phyloP scores from a whole-genome alignment of 2,113 vertebrate genomes.

The Balaenoptera acutorostrata region DNA sequence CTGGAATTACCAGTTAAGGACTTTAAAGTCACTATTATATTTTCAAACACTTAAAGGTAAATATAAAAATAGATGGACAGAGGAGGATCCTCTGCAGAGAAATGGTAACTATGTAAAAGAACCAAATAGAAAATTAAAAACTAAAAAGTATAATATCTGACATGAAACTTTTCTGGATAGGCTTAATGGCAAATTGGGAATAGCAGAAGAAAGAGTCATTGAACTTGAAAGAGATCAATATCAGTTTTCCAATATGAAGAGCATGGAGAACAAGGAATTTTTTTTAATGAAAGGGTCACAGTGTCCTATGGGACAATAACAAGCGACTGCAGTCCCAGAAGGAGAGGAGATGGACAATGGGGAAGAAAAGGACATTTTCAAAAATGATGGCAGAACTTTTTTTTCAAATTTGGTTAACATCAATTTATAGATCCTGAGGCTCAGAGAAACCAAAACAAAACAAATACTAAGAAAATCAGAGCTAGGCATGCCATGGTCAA shows the following conservation, averaged over 20 bases:
- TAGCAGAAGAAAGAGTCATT: background rate
- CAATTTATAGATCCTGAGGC: background rate
- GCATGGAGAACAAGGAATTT: background rate
- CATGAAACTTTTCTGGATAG: background rate
- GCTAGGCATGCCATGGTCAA: background rate
- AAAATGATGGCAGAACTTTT: background rate
- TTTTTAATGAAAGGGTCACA: background rate
- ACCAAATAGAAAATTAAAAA: background rate
- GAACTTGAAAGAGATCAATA: background rate
- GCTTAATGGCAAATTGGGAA: background rate
- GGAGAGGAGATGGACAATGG: background rate
- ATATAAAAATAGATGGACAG: background rate
- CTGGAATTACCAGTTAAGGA: background rate
- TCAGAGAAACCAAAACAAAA: background rate
- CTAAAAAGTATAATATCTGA: background rate
- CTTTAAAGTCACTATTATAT: background rate
- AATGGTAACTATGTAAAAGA: background rate
- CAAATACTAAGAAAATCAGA: background rate
- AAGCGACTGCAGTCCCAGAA: background rate
- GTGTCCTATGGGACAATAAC: background rate
- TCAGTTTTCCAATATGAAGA: background rate
- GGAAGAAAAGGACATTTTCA: background rate
- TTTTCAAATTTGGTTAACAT: background rate
- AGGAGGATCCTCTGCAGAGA: background rate
- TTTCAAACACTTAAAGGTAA: background rate